Evolutionary conservation across 2,113 vertebrate genomes (phyloP), one percentile per base, ranked within the genome.

Genomic region (Leptocoma aspasia): DNA sequence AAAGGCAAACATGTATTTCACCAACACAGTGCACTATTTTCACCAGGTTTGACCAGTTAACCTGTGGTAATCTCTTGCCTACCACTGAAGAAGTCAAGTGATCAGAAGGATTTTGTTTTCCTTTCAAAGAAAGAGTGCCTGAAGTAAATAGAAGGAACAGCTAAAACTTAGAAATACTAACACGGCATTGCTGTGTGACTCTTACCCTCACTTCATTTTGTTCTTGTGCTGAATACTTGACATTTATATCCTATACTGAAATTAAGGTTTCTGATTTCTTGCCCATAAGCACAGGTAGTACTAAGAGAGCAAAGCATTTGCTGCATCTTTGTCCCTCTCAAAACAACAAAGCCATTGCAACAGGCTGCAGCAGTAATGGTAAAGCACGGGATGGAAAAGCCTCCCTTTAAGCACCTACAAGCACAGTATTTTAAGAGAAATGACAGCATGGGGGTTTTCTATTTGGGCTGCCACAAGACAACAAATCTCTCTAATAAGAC

Each of bases 361-460:
- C 13, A 71, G 28, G 31, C 21, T 70, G 8, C 41, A 61, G 56
- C n/a, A 81, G 23, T 35, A 71, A 63, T 8, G 8, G 13, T 9
- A 44, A 16, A 66, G 16, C 2, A 76, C 11, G 53, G n/a, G 45
- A 69, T 20, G 23, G 44, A 78, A 60, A 61, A 71, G 16, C 10
- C 45, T 82, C 6, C 42, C 44, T 81, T 53, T 16, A 78, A 70
- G 42, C 11, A 39, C 28, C 19, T 61, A 7, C 28, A 75, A 92
- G 50, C 37, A 52, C 0, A 0, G 0, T 53, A 26, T 37, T 73
- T 87, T 61, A 64, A 53, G 28, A 82, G 26, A 78, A 84, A 66
- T 31, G 5, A 56, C 9, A 78, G 37, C 0, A 0, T 49, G 30
- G 6, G 4, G 10, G 26, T 3, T 50, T 69, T 63, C 44, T 39